Base-by-base conservation (phyloP, 2,888 invertebrate species). In the Drosophila anomelani region DNA sequence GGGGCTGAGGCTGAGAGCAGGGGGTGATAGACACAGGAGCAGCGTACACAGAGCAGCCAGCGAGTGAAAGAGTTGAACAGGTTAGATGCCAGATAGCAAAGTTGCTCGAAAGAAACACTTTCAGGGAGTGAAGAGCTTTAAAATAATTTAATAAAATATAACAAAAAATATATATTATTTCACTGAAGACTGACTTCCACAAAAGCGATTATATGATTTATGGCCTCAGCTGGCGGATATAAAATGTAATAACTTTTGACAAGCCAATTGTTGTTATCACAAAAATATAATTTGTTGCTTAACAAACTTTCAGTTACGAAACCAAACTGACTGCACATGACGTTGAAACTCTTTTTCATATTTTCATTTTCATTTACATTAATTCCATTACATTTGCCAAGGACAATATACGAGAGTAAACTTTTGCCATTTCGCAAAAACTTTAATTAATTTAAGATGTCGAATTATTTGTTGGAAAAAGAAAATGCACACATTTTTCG, bases 381-480 rank as follows among this genome's bases (percentile, higher is more conserved):
- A 47, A 41, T 64, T 64, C 12, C 23, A 41, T 32, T 51, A 23
- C 38, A 63, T 63, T 41, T 47, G 34, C 26, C 23, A 3, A 15
- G 26, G 49, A 43, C 63, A 36, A 47, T 47, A 34, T 39, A 23
- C n/a, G 29, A 13, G 26, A 34, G 36, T 34, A 34, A 47, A 63
- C 63, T 63, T 64, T 62, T 34, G 43, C 63, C 49, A 51, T 43
- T 66, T 41, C 34, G 43, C n/a, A 44, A 61, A 66, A 66, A 66
- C 64, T 66, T 66, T 66, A 66, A 66, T 66, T 66, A 51, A 66
- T 51, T 66, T 66, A 44, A 66, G 36, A 56, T 70, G 68, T 41
- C 20, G 4, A 49, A 56, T 49, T 56, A 68, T 68, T 68, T 70
- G 68, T 57, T 56, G 36, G 41, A 10, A 29, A 49, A 64, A 41